phyloP scores from a whole-genome alignment of 2,888 invertebrate species.

The Dolichopus griseipennis region DNA sequence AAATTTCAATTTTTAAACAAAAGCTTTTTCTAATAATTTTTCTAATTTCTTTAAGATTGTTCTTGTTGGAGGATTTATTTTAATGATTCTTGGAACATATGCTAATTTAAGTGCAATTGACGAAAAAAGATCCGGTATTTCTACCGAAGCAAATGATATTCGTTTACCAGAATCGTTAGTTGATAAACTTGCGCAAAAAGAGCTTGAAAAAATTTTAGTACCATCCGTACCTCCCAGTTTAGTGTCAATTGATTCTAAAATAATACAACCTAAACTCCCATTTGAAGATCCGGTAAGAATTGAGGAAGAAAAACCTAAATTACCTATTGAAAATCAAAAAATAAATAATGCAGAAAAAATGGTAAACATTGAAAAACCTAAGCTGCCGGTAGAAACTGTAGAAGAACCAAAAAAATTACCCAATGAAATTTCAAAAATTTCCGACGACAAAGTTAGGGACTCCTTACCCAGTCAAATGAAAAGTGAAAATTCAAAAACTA shows the following conservation, averaged over 20 bases:
- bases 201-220: background rate
- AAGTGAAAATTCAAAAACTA: constrained; percentile 8
- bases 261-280: constrained; percentile 1
- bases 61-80: constrained; percentile 69
- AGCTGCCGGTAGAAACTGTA: constrained; percentile 34
- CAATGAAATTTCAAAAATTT: background rate
- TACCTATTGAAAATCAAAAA: constrained; percentile 14
- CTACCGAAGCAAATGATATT: constrained; percentile 16
- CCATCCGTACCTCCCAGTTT: background rate
- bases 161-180: background rate
- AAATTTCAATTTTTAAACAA: constrained; percentile 11
- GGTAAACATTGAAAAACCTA: constrained; percentile 25
- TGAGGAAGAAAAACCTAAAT: constrained; percentile 19
- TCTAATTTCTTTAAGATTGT: constrained; percentile 53
- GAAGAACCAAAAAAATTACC: constrained; percentile 26
- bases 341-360: constrained; percentile 12
- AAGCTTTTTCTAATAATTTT: constrained; percentile 11
- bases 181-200: background rate
- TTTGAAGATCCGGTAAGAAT: constrained; percentile 17
- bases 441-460: background rate
- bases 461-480: background rate
- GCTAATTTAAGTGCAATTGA: constrained; percentile 74
- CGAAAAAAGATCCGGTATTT: constrained; percentile 44
- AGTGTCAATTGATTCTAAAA: background rate
- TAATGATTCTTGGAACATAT: constrained; percentile 85